A percentile compares a stretch with the other conserved stretches of the same genome.
Evolutionary conservation across 2,888 invertebrate species (phyloP).

Genomic region (Strigamia maritima): DNA sequence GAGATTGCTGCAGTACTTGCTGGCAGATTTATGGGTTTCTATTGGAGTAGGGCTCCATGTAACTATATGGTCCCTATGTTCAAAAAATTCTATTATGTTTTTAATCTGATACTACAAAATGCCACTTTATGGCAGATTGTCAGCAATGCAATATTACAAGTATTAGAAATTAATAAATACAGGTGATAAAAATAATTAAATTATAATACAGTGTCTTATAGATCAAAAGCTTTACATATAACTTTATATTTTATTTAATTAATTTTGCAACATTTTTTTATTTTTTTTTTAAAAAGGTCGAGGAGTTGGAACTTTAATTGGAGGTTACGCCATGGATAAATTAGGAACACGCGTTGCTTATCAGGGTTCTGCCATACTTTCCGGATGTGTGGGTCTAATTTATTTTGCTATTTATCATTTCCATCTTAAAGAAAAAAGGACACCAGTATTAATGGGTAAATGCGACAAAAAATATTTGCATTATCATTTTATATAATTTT

Average conservation of each 20-base stretch:
- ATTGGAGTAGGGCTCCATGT: too few species aligned
- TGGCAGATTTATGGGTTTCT: too few species aligned
- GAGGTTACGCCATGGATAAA: slow-evolving; percentile 41
- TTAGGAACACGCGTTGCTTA: slow-evolving; percentile 41
- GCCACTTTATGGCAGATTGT: too few species aligned
- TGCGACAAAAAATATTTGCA: not conserved
- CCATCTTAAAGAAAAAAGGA: slow-evolving; percentile 39
- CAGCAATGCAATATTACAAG: too few species aligned
- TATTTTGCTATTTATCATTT: slow-evolving; percentile 42
- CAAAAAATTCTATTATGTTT: too few species aligned
- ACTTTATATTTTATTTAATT: not conserved
- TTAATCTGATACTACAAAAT: too few species aligned
- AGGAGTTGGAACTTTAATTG: slow-evolving; percentile 41
- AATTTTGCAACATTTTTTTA: not conserved
- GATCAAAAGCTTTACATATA: too few species aligned
- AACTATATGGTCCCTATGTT: too few species aligned
- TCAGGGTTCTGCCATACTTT: slow-evolving; percentile 38
- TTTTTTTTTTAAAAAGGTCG: slow-evolving; percentile 39
- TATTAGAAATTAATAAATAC: too few species aligned
- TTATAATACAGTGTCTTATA: too few species aligned
- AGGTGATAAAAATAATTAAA: too few species aligned
- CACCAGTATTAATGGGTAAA: slow-evolving; percentile 42
- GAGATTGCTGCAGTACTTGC: too few species aligned
- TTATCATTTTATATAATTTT: not conserved
- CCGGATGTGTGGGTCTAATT: slow-evolving; percentile 41